Base-by-base conservation (phyloP, 2,888 invertebrate species). In the Apomyelois bistriatella region DNA sequence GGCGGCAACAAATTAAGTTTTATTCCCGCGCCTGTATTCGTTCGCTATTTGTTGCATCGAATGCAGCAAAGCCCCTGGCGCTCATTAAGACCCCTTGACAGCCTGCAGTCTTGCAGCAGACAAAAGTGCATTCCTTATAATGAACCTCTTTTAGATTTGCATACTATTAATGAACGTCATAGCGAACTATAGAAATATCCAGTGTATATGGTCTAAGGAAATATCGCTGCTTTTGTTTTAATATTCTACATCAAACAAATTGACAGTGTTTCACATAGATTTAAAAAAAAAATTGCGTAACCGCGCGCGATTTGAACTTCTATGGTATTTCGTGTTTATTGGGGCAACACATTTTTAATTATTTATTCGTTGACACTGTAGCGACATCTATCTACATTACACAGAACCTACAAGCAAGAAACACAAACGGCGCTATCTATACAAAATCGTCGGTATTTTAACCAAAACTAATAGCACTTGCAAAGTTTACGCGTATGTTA, bases 1-100 rank as follows among this genome's bases (percentile, higher is more conserved):
- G 49, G 38, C n/a, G 38, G 46, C 17, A 46, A 50, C 46, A 50
- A 54, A 50, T 53, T 53, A 50, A 53, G 53, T 46, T 53, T 53
- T 50, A 32, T 50, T 53, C 42, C 48, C 10, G 35, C 9, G 35
- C 10, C 43, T 46, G n/a, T 55, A 58, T 58, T 47, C 56, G 60
- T 60, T 3, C 59, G 7, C 47, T 61, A 38, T 61, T 60, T 13
- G 59, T 9, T n/a, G 42, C 49, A 47, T 35, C 32, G 17, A 28
- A 46, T 22, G 30, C 12, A 13, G 37, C 37, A 9, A 9, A 9
- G 10, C 42, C 16, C 7, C 32, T 15, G 30, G 46, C 46, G 46
- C 46, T 46, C 46, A 46, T 46, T 46, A 46, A 46, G 28, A 8
- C 9, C 13, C 13, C 9, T n/a, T 12, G 9, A 16, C 40, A 7